Evolutionary conservation across 1,140 invertebrate species (phyloP).

Genomic region (Cyphomyrmex costatus): DNA sequence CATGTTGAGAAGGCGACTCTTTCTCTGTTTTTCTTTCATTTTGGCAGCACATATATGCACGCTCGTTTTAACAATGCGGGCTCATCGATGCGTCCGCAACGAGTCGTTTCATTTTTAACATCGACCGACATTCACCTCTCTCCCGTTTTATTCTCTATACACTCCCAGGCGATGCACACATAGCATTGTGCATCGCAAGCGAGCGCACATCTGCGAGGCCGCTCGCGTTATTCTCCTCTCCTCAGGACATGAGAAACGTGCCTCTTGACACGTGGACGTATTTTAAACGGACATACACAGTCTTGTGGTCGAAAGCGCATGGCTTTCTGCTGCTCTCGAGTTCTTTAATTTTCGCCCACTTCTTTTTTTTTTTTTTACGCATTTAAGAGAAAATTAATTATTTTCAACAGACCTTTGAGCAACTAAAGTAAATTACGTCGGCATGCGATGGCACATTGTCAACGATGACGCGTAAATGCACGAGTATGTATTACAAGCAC

Average conservation of each 20-base stretch:
- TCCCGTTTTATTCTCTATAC: constrained; percentile 38
- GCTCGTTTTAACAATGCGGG: constrained; percentile 51
- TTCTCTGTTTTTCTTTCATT: constrained; percentile 6
- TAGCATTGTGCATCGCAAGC: constrained; percentile 22
- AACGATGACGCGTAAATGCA: neutral
- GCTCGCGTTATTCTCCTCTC: constrained; percentile 38
- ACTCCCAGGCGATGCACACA: constrained; percentile 32
- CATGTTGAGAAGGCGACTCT: neutral
- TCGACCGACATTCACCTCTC: neutral
- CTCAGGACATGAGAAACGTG: constrained; percentile 16
- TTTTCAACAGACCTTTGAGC: neutral
- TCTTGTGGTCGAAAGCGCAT: neutral
- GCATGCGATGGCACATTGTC: neutral
- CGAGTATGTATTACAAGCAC: neutral
- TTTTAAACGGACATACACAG: neutral
- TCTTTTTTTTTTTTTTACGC: neutral
- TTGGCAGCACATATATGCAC: constrained; percentile 33
- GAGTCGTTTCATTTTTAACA: constrained; percentile 63
- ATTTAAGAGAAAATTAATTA: constrained; percentile 20
- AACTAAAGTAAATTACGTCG: neutral
- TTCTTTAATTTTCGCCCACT: neutral
- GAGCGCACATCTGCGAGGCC: constrained; percentile 47
- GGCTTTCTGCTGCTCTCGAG: neutral
- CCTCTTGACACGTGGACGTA: constrained; percentile 40
- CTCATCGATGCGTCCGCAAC: constrained; percentile 51